A percentile compares a stretch with the other conserved stretches of the same genome.
phyloP scores from a whole-genome alignment of 2,113 vertebrate species.

The Smithornis capensis region DNA sequence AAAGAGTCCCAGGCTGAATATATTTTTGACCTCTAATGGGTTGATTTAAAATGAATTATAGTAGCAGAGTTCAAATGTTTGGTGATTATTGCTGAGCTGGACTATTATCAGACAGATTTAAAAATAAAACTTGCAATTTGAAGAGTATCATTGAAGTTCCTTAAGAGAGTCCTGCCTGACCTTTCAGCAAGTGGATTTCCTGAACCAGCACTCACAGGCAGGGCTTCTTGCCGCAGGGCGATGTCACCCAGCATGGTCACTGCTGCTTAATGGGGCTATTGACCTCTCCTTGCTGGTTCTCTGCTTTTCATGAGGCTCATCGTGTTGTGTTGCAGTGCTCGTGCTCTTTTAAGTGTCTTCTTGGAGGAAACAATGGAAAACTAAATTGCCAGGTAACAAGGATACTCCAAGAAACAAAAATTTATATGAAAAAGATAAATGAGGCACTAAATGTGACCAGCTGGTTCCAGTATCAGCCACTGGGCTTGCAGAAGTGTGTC shows the following conservation, averaged over 20 bases:
- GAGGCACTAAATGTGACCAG: accelerated
- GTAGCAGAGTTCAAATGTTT: not conserved
- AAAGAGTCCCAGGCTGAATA: not conserved
- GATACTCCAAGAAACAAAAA: not conserved
- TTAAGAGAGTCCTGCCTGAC: not conserved
- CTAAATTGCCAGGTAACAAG: not conserved
- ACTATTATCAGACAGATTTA: not conserved
- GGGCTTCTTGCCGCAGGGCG: not conserved
- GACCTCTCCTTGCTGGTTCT: not conserved
- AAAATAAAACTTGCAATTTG: not conserved
- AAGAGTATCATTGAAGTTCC: not conserved
- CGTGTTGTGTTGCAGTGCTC: not conserved
- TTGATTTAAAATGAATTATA: not conserved
- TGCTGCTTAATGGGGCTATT: not conserved
- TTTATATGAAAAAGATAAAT: not conserved
- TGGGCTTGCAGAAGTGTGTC: not conserved
- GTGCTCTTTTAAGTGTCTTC: not conserved
- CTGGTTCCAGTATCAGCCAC: accelerated
- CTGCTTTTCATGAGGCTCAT: not conserved
- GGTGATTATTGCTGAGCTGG: constrained; percentile 6
- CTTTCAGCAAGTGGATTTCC: not conserved
- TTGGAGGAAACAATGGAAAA: not conserved
- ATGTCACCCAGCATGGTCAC: not conserved
- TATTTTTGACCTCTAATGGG: constrained; percentile 1
- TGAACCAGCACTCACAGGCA: accelerated